Evolutionary conservation across 2,113 vertebrate species (phyloP).

Genomic region (Microcebus jonahi): DNA sequence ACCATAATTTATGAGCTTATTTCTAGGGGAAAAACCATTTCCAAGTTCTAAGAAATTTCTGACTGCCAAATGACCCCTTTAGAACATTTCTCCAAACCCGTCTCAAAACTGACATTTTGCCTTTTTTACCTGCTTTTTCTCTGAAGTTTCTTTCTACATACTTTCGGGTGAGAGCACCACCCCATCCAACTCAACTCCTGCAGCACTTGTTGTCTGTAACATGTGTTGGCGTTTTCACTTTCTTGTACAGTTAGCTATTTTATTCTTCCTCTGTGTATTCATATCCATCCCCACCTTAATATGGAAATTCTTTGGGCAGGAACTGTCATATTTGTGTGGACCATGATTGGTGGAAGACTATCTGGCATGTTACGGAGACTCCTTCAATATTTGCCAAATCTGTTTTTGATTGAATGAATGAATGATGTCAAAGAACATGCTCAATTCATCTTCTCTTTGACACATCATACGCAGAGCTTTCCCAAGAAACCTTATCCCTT

Average conservation of each 20-base stretch:
- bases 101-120: background rate
- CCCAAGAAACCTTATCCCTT: background rate
- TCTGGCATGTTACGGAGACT: background rate
- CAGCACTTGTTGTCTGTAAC: background rate
- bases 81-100: background rate
- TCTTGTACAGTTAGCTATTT: background rate
- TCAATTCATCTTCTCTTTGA: background rate
- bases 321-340: background rate
- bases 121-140: background rate
- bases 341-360: background rate
- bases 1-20: background rate
- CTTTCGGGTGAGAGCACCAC: background rate
- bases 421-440: background rate
- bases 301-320: background rate
- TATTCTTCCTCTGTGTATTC: background rate
- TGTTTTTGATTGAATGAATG: background rate
- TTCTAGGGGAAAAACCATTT: background rate
- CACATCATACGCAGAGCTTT: background rate
- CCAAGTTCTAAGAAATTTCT: background rate
- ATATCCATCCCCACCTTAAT: background rate
- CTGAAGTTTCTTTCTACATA: background rate
- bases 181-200: background rate
- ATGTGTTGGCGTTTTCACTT: background rate
- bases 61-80: background rate
- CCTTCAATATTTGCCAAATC: background rate